Base-by-base conservation (phyloP, 1,140 invertebrate species). In the Ceratitis capitata region DNA sequence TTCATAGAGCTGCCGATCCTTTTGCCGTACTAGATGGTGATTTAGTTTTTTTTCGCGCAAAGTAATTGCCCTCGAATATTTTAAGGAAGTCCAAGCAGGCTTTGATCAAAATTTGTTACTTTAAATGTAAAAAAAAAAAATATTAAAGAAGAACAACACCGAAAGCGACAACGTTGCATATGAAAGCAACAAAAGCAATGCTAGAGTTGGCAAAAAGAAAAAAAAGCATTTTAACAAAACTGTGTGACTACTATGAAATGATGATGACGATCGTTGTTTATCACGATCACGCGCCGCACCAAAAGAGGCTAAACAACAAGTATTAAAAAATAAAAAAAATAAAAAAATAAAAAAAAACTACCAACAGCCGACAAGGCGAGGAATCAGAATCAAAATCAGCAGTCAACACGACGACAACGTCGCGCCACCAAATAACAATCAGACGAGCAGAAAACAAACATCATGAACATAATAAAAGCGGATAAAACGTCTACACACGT, bases 241-340 rank as follows among this genome's bases (percentile, higher is more conserved):
- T 78, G 39, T 78, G 39, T 45, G 69, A 78, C 69, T 45, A n/a
- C 39, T 45, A 47, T 45, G 45, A 45, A 78, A 26, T 78, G 39
- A 78, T 78, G 69, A 78, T 78, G 69, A 47, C 23, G 39, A 26
- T 78, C 69, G 69, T 78, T 78, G 69, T 78, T 78, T 78, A 78
- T 47, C 69, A 78, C 69, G 69, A 78, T 78, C 69, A 78, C 69
- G 69, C 69, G 69, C 69, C 69, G 39, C 69, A 10, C 35, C 69
- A 78, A 78, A 78, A 78, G 23, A 10, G 42, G 42, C n/a, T n/a
- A n/a, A n/a, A 26, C 39, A 78, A 26, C 35, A 45, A n/a, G n/a
- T n/a, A n/a, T n/a, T n/a, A n/a, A n/a, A n/a, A n/a, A n/a, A n/a
- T n/a, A n/a, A 78, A 19, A 45, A 3, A n/a, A 56, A 56, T n/a